phyloP scores from a whole-genome alignment of 2,888 invertebrate species.

The Metallyticus violacea region DNA sequence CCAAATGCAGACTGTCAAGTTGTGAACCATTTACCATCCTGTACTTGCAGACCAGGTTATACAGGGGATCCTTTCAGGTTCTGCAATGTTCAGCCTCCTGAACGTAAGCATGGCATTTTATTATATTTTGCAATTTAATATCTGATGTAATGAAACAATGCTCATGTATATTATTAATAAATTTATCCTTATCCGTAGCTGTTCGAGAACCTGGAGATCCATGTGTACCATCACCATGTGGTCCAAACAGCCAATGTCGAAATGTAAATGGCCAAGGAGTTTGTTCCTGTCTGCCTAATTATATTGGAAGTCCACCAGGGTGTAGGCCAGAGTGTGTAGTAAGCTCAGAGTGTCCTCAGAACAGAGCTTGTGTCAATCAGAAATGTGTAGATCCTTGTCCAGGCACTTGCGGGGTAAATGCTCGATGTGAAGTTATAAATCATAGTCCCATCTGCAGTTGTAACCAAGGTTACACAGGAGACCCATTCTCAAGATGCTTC shows the following conservation, averaged over 20 bases:
- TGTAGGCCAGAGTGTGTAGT: conserved; percentile 60
- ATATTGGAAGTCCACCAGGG: conserved; percentile 46
- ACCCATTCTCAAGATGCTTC: conserved; percentile 73
- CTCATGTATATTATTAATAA: background rate
- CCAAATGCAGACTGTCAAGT: conserved; percentile 70
- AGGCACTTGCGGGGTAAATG: conserved; percentile 50
- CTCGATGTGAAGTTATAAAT: conserved; percentile 68
- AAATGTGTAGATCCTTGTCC: conserved; percentile 42
- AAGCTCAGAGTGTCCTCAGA: conserved; percentile 74
- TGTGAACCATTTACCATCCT: conserved; percentile 72
- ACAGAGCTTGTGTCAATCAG: conserved; percentile 62
- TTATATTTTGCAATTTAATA: background rate
- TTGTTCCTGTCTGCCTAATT: conserved; percentile 51
- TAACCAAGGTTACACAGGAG: conserved; percentile 67
- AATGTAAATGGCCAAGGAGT: conserved; percentile 40
- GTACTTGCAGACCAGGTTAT: conserved; percentile 66
- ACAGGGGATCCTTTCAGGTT: conserved; percentile 73
- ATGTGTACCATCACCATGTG: conserved; percentile 63
- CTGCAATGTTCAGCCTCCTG: conserved; percentile 51
- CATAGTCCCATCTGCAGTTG: conserved; percentile 72
- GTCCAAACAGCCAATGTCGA: conserved; percentile 55
- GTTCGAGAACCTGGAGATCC: conserved; percentile 21
- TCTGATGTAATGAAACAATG: background rate
- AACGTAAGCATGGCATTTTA: conserved; percentile 31
- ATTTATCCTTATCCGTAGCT: background rate